Conservation (phyloP, 2,888 invertebrate genomes). For the Furcula furcula region DNA sequence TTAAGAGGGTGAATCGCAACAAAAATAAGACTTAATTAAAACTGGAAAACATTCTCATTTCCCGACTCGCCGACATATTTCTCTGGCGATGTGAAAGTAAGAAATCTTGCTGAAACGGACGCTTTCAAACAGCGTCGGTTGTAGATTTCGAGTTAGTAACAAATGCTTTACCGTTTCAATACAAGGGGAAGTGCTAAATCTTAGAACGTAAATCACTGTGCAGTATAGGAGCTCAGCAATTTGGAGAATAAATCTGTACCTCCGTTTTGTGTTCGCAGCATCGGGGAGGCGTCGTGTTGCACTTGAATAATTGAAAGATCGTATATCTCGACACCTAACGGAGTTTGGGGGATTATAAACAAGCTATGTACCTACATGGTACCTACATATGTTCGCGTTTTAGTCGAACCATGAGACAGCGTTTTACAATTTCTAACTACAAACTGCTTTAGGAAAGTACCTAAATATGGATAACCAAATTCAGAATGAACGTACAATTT, state of each 20-base stretch:
- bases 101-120: constrained; percentile 38
- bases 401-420: no score
- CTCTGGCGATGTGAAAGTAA: constrained; percentile 30
- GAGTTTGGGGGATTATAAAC: constrained; percentile 8
- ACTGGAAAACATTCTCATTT: constrained; percentile 43
- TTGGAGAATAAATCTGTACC: constrained; percentile 55
- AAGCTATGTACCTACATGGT: no score
- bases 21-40: constrained; percentile 62
- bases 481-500: no score
- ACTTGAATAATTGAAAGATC: constrained; percentile 49
- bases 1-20: constrained; percentile 41
- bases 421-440: no score
- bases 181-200: constrained; percentile 67
- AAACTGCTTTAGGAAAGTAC: no score
- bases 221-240: constrained; percentile 46
- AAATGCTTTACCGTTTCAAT: constrained; percentile 67
- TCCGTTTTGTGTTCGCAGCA: constrained; percentile 45
- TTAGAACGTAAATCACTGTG: constrained; percentile 60
- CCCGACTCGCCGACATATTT: constrained; percentile 33
- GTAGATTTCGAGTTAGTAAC: constrained; percentile 57
- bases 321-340: constrained; percentile 32
- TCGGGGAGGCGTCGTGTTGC: constrained; percentile 42
- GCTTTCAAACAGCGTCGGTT: constrained; percentile 34
- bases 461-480: no score
- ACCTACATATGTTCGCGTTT: no score